These are phyloP conservation scores for Psilanteris sp. DNA, from an alignment of 1,140 invertebrate genomes.

Conservation along the genomic window DNA sequence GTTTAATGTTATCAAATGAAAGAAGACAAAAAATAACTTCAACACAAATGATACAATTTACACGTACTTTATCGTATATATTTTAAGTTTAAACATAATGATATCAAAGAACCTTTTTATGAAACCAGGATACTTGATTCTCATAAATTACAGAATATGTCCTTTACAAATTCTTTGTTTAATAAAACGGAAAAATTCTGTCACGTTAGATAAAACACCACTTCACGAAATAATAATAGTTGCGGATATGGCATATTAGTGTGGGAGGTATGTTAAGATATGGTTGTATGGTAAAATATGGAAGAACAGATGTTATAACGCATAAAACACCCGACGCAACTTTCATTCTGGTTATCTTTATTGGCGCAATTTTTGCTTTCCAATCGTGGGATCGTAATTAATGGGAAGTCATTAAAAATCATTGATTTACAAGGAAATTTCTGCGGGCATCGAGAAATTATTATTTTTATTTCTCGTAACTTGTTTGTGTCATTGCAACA, in stretches of 20 bases:
- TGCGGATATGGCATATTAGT: constrained; percentile 26
- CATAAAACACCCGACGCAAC: constrained; percentile 18
- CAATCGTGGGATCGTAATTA: constrained; percentile 45
- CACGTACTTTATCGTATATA: too few relatives aligned
- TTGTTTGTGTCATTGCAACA: constrained; percentile 1
- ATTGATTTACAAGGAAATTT: constrained; percentile 26
- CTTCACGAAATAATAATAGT: constrained; percentile 49
- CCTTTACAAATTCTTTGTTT: too few relatives aligned
- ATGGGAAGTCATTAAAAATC: constrained; percentile 33
- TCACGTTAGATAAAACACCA: constrained; percentile 33
- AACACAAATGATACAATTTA: too few relatives aligned
- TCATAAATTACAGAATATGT: too few relatives aligned
- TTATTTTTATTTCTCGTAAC: neutral
- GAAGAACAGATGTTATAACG: constrained; percentile 31
- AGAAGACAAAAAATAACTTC: too few relatives aligned
- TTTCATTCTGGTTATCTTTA: constrained; percentile 49
- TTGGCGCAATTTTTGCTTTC: constrained; percentile 42
- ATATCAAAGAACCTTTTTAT: too few relatives aligned
- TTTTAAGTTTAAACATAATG: too few relatives aligned
- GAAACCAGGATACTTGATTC: too few relatives aligned
- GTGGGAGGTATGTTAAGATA: constrained; percentile 39
- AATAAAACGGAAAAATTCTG: constrained; percentile 18
- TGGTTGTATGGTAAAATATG: constrained; percentile 31
- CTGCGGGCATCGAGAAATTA: neutral
- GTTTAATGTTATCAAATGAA: too few relatives aligned